Percentiles rank a stretch among this genome's conserved stretches.
Conservation (phyloP, 2,113 vertebrate species). For the Paedocypris sp. region DNA sequence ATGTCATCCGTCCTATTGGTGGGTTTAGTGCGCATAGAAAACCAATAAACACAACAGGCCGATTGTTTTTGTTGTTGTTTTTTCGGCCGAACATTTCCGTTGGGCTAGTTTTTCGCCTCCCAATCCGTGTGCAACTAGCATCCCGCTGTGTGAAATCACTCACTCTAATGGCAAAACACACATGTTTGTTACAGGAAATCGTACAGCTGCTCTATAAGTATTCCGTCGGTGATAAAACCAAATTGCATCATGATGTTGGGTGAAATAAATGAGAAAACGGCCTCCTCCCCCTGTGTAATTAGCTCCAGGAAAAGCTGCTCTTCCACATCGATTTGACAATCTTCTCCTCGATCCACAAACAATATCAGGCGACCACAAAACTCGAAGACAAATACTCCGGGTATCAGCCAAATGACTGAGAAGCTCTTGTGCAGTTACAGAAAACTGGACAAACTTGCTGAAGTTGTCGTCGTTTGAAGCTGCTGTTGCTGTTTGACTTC, state of each 20-base stretch:
- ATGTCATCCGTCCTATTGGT: constrained; percentile 25
- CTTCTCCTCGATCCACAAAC: constrained; percentile 11
- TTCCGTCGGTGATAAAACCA: constrained; percentile 62
- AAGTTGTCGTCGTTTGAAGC: constrained; percentile 9
- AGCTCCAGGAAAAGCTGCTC: constrained; percentile 19
- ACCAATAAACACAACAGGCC: constrained; percentile 27
- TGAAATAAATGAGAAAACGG: constrained; percentile 42
- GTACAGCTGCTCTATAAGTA: constrained; percentile 61
- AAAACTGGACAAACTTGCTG: constrained; percentile 15
- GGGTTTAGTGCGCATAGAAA: constrained; percentile 11
- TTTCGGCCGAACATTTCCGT: constrained; percentile 25
- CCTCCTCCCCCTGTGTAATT: constrained; percentile 28
- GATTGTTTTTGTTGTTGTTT: background rate
- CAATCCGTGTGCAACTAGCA: constrained; percentile 53
- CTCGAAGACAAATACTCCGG: constrained; percentile 12
- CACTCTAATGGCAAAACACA: constrained; percentile 60
- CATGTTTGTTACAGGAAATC: constrained; percentile 68
- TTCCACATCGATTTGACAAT: constrained; percentile 13
- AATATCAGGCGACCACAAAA: constrained; percentile 14
- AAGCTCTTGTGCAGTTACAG: constrained; percentile 45
- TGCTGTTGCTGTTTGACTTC: background rate
- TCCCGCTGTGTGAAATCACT: constrained; percentile 66
- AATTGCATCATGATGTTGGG: constrained; percentile 68
- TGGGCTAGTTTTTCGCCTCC: constrained; percentile 33
- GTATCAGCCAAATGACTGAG: constrained; percentile 45